Evolutionary conservation across 2,888 invertebrate genomes (phyloP), one percentile per base, ranked within the genome.

Genomic region (Cantharis flavilabris): DNA sequence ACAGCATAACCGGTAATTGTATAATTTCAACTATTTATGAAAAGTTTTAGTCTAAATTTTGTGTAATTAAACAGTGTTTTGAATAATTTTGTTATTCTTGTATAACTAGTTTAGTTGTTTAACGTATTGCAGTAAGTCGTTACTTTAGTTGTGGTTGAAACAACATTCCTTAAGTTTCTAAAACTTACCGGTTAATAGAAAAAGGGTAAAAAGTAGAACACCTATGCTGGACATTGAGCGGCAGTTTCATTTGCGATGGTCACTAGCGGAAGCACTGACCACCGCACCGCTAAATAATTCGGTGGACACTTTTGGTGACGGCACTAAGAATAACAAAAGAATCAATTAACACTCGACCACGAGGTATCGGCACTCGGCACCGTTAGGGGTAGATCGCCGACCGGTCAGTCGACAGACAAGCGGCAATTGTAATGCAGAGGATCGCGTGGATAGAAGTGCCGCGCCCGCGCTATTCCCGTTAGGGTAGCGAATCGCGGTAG

Each of bases 361-460:
- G 78, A 77, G 81, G 79, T 77, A 80, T 81, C 74, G 79, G 77
- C 78, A 76, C 80, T 78, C 75, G 72, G 70, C 76, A 76, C 76
- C 72, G 78, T 49, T 49, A 49, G 7, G 73, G 71, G 78, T 75
- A 76, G 75, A 69, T 80, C 73, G 80, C 76, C 73, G 79, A 80
- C 81, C 82, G 82, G 83, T 83, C 82, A 83, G 83, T 83, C 82
- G 80, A 80, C 83, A 83, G 84, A 83, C 84, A 84, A 82, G 82
- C 85, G 83, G 84, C 84, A 84, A 85, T 86, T 86, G 85, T 85
- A 86, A 86, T 86, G 85, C 85, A 83, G 85, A 82, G 84, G 83
- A 85, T 85, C 85, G 85, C 85, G 84, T 85, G 82, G 82, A 81
- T 82, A 81, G 79, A 81, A 80, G 80, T 76, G 80, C 82, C 83